phyloP scores from a whole-genome alignment of 2,888 invertebrate genomes.

The Perdita meconis region DNA sequence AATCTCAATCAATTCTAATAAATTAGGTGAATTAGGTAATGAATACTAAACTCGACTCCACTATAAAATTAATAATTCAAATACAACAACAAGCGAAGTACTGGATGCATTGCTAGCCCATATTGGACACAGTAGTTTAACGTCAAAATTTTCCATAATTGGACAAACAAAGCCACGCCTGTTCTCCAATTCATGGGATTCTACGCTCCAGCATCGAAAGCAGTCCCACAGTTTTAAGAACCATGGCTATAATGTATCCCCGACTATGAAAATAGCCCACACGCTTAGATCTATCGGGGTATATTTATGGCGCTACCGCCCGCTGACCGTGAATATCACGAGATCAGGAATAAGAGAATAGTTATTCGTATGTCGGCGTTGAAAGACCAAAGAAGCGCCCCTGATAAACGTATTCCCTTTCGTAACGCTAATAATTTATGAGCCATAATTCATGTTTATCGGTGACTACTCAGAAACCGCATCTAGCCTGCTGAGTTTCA shows the following conservation, averaged over 20 bases:
- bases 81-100: too few species aligned
- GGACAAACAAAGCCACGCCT: conserved; percentile 7
- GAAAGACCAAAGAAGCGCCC: conserved; percentile 33
- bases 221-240: conserved; percentile 18
- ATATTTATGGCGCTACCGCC: conserved; percentile 57
- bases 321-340: conserved; percentile 56
- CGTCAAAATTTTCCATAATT: neutral
- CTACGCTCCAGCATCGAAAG: conserved; percentile 7
- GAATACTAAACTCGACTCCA: too few species aligned
- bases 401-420: conserved; percentile 28
- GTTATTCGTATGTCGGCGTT: conserved; percentile 31
- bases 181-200: conserved; percentile 1
- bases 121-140: neutral
- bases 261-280: conserved; percentile 61
- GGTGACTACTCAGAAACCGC: conserved; percentile 2
- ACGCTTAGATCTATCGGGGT: conserved; percentile 40
- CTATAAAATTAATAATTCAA: too few species aligned
- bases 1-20: too few species aligned
- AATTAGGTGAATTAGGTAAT: too few species aligned
- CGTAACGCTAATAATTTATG: conserved; percentile 26
- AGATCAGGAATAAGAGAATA: conserved; percentile 56
- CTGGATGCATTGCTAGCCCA: too few species aligned
- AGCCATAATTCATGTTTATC: conserved; percentile 51
- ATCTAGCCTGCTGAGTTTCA: neutral
- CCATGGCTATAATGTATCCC: conserved; percentile 15